Evolutionary conservation across 2,113 vertebrate genomes (phyloP).

Genomic region (Nothobranchius kuhntae): DNA sequence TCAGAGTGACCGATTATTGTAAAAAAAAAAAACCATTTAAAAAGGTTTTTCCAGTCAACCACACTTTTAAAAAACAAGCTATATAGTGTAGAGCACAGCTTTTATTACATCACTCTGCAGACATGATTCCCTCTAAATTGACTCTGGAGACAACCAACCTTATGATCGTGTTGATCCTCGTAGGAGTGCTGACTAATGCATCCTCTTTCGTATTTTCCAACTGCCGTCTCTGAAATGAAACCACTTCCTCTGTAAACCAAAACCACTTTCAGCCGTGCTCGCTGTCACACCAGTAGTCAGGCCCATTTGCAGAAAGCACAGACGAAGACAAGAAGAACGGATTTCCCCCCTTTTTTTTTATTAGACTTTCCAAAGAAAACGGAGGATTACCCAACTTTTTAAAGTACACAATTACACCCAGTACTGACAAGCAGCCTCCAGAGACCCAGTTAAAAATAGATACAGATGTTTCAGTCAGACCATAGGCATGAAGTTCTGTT

Average conservation of each 20-base stretch:
- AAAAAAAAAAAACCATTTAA: no score
- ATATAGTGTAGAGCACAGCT: no score
- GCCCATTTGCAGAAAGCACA: background rate
- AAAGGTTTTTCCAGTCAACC: no score
- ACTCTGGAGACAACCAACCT: constrained; percentile 10
- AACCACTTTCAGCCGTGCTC: background rate
- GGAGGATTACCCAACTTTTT: constrained; percentile 28
- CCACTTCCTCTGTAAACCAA: constrained; percentile 41
- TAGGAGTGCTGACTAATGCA: background rate
- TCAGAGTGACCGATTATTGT: no score
- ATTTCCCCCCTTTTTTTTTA: constrained; percentile 13
- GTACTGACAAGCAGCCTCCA: constrained; percentile 1
- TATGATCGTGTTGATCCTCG: background rate
- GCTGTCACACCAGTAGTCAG: background rate
- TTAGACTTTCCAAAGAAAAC: constrained; percentile 3
- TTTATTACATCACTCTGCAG: no score
- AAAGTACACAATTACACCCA: constrained; percentile 37
- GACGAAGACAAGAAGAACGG: background rate
- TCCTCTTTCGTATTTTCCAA: background rate
- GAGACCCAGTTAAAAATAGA: constrained; percentile 13
- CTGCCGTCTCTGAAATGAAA: constrained; percentile 1
- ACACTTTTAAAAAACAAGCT: no score
- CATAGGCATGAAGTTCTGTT: background rate
- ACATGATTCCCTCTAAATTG: no score
- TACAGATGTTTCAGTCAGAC: background rate